Evolutionary conservation across 2,888 invertebrate genomes (phyloP).

Genomic region (Drosophila limbata): DNA sequence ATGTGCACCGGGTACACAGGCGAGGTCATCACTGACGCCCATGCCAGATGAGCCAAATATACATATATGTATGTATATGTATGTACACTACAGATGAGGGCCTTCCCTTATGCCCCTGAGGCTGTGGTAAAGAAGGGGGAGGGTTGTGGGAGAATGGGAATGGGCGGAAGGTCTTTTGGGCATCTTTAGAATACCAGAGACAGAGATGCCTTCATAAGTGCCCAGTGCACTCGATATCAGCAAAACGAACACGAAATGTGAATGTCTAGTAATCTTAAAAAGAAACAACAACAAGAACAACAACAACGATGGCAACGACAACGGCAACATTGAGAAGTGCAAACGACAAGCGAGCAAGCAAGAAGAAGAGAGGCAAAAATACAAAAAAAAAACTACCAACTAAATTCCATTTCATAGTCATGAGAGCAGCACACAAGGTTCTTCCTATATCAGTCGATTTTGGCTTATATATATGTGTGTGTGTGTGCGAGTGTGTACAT

Average conservation of each 20-base stretch:
- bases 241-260: slow-evolving; percentile 39
- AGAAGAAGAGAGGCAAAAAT: slow-evolving; percentile 44
- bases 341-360: slow-evolving; percentile 35
- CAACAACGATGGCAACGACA: slow-evolving; percentile 21
- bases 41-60: slow-evolving; percentile 36
- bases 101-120: slow-evolving; percentile 13
- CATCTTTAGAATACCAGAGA: slow-evolving; percentile 30
- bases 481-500: background rate
- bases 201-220: slow-evolving; percentile 23
- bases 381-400: slow-evolving; percentile 60
- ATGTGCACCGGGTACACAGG: slow-evolving; percentile 53
- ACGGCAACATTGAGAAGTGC: slow-evolving; percentile 52
- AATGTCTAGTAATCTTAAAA: slow-evolving; percentile 45
- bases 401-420: slow-evolving; percentile 83
- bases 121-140: background rate
- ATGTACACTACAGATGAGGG: slow-evolving; percentile 13
- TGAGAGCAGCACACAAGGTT: slow-evolving; percentile 82
- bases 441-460: slow-evolving; percentile 83
- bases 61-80: background rate
- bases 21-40: slow-evolving; percentile 75
- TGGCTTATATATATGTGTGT: slow-evolving; percentile 29
- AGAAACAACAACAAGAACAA: slow-evolving; percentile 34
- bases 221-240: slow-evolving; percentile 36
- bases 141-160: background rate
- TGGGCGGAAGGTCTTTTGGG: slow-evolving; percentile 25